Conservation (phyloP, 1,140 invertebrate genomes). For the Metopolophium dirhodum region DNA sequence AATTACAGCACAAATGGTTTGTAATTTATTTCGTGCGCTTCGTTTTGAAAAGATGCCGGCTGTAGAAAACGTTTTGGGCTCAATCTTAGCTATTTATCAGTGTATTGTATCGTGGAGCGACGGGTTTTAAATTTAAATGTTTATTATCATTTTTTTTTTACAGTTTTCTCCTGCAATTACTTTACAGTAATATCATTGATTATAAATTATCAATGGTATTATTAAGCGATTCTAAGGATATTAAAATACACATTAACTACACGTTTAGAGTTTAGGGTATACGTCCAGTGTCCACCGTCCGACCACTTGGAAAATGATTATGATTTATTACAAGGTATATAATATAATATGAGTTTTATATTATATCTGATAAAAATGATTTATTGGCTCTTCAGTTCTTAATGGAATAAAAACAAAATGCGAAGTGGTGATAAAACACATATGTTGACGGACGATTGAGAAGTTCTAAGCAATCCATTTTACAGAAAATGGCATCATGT, state of each 20-base stretch:
- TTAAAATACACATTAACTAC: background rate
- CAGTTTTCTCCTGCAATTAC: background rate
- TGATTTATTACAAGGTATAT: background rate
- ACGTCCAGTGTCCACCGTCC: background rate
- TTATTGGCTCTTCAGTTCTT: background rate
- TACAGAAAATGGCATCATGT: background rate
- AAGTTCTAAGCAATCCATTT: slow-evolving; percentile 34
- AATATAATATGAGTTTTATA: background rate
- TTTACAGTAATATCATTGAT: background rate
- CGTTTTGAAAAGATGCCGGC: background rate
- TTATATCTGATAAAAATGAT: slow-evolving; percentile 40
- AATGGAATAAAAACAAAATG: slow-evolving; percentile 28
- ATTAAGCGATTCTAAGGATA: background rate
- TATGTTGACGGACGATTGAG: slow-evolving; percentile 3
- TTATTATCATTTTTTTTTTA: background rate
- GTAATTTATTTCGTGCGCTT: background rate
- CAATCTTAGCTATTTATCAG: background rate
- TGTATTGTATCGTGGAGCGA: background rate
- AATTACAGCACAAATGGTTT: background rate
- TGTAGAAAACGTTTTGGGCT: background rate
- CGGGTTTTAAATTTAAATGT: background rate
- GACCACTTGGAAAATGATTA: background rate
- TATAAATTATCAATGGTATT: no score
- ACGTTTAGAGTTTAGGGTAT: background rate
- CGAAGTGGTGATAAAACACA: slow-evolving; percentile 21